Evolutionary conservation across 1,140 invertebrate genomes (phyloP), one percentile per base, ranked within the genome.

Genomic region (Zaprionus inermis): DNA sequence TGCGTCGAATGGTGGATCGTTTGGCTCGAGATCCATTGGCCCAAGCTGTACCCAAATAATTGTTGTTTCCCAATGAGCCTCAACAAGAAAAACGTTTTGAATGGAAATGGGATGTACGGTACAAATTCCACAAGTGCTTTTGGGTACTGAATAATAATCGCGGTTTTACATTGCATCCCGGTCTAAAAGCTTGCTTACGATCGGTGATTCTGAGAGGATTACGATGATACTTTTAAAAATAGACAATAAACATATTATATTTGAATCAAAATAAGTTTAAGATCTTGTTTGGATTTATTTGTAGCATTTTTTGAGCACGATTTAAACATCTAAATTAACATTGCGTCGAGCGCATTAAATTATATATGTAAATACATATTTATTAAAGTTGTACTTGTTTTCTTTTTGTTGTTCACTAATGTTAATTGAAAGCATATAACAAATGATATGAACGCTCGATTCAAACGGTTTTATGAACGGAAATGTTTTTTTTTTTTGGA

Each of bases 1-100:
- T 93, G 32, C 92, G 93, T 34, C 84, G 91, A 5, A 80, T 92
- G 79, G 46, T 85, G 9, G 69, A 91, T 7, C 84, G 91, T 6
- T 72, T 92, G 51, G 51, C 76, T 20, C 67, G 75, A 20, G 77
- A 78, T 34, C 77, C 84, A 1, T 67, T 80, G 20, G 76, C 54
- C 30, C 55, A 51, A 41, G 24, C 70, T 18, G 18, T 63, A n/a
- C 54, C 79, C 22, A 86, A 86, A 49, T 88, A 65, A 60, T 2
- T 28, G 14, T 28, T 36, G 22, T 28, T 32, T n/a, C 9, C 12
- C 16, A 1, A 28, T 41, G 28, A 44, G 24, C 12, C 46, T 38
- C 4, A 54, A 22, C 10, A 22, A 52, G 20, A 41, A 28, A 55
- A 18, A 38, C 59, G 58, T 30, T 71, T n/a, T 70, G 44, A 63